Evolutionary conservation across 1,140 invertebrate genomes (phyloP), one percentile per base, ranked within the genome.

Genomic region (Alviniconcha marisindica): DNA sequence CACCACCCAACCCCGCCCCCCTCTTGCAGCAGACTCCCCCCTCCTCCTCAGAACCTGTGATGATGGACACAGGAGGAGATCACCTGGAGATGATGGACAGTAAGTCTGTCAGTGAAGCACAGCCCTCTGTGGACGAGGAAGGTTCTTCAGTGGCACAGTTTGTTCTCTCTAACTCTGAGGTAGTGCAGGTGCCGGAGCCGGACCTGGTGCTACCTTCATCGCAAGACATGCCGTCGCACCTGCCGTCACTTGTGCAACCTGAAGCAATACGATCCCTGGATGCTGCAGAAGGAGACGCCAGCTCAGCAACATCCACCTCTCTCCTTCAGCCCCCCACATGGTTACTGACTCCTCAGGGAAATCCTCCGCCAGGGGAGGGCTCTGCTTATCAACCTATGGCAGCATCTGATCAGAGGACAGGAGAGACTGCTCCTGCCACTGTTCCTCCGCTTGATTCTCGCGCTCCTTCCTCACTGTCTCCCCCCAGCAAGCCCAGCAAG

Each of bases 331-430:
- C 78, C 38, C 78, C 78, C 21, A 80, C 78, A 0, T 80, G 78
- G 78, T 40, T 80, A 40, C 78, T 80, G 31, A 80, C 78, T 31
- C 78, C 78, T 80, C 78, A 80, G 78, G 78, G 69, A 80, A 40
- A 66, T 40, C 36, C 78, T 66, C 56, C 78, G 14, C 28, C 51
- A 7, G 12, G 40, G 60, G 60, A 63, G 78, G 60, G 42, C 31
- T 76, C 3, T 76, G 73, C 15, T 5, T 24, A 54, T 31, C 42
- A 76, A 76, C 24, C n/a, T 42, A 44, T 76, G 73, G 73, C 73
- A 76, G 73, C 73, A 51, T n/a, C 2, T 21, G 42, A 76, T 31
- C 73, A 76, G 73, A 51, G 40, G 31, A 51, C 42, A 76, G 28
- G 42, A 51, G 38, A 51, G 42, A 1, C 71, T 33, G n/a, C 28